These are phyloP conservation scores for Monochamus alternatus DNA, from an alignment of 2,888 invertebrate species.

Conservation along the genomic window DNA sequence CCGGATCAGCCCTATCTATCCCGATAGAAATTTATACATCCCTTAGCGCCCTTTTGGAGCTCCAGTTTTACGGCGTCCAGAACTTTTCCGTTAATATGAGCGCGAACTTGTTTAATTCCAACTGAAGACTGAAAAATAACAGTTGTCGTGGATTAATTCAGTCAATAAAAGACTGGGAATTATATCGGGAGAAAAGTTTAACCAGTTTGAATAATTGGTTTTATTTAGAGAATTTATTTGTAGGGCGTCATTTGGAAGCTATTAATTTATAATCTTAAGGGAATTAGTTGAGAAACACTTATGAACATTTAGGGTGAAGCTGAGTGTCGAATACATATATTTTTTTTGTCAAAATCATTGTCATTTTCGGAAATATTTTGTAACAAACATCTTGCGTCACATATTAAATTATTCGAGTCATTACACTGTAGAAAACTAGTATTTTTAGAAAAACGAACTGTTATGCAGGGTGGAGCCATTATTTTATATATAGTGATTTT, in stretches of 20 bases:
- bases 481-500: too few species aligned
- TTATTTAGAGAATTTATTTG: too few species aligned
- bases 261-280: neutral
- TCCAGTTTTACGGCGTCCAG: slow-evolving; percentile 7
- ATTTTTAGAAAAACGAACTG: too few species aligned
- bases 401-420: too few species aligned
- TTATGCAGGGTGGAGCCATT: too few species aligned
- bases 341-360: too few species aligned
- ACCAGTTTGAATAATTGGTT: slow-evolving; percentile 7
- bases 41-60: neutral
- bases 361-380: too few species aligned
- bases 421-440: too few species aligned
- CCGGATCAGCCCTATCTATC: slow-evolving; percentile 8
- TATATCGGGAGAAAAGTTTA: slow-evolving; percentile 5
- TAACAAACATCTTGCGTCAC: too few species aligned
- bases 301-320: too few species aligned
- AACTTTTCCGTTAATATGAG: slow-evolving; percentile 18
- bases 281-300: neutral
- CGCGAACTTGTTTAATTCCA: slow-evolving; percentile 1
- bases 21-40: slow-evolving; percentile 21
- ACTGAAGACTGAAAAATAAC: slow-evolving; percentile 8
- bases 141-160: neutral
- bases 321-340: too few species aligned
- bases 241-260: neutral
- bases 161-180: neutral